A percentile compares a stretch with the other conserved stretches of the same genome.
Conservation (phyloP, 2,888 invertebrate species). For the Pseudococcus viburni region DNA sequence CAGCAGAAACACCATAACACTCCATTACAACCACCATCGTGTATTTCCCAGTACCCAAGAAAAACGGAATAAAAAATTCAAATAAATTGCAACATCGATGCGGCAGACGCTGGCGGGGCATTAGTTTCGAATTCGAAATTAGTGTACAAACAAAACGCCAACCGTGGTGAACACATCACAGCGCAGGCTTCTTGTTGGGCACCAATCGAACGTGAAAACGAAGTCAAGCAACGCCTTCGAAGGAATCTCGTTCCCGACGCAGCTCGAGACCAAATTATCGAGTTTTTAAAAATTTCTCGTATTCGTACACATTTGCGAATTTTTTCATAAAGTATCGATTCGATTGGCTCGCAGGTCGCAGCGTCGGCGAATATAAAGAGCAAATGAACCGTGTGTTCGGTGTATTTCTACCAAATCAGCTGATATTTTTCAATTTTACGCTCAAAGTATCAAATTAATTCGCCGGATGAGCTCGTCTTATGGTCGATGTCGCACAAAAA, state of each 20-base stretch:
- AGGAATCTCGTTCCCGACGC: neutral
- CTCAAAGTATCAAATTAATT: constrained; percentile 12
- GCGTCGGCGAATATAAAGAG: neutral
- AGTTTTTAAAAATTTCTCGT: constrained; percentile 18
- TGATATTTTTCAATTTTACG: constrained; percentile 28
- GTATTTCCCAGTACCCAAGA: neutral
- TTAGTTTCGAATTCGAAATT: constrained; percentile 6
- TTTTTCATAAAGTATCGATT: neutral
- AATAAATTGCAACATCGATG: neutral
- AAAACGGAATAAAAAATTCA: neutral
- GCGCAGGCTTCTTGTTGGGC: constrained; percentile 29
- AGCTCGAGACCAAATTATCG: neutral
- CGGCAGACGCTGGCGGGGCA: neutral
- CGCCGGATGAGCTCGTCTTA: neutral
- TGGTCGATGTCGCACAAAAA: neutral
- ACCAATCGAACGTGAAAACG: constrained; percentile 44
- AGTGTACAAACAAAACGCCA: neutral
- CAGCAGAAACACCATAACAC: too few relatives aligned
- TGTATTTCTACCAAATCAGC: too few relatives aligned
- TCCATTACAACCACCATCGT: too few relatives aligned
- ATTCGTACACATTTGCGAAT: neutral
- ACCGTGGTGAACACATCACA: neutral
- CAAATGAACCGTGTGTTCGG: too few relatives aligned
- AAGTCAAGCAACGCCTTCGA: constrained; percentile 35
- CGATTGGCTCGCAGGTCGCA: neutral